Base-by-base conservation (phyloP, 2,797 vertebrate species). In the Ibycter americanus region DNA sequence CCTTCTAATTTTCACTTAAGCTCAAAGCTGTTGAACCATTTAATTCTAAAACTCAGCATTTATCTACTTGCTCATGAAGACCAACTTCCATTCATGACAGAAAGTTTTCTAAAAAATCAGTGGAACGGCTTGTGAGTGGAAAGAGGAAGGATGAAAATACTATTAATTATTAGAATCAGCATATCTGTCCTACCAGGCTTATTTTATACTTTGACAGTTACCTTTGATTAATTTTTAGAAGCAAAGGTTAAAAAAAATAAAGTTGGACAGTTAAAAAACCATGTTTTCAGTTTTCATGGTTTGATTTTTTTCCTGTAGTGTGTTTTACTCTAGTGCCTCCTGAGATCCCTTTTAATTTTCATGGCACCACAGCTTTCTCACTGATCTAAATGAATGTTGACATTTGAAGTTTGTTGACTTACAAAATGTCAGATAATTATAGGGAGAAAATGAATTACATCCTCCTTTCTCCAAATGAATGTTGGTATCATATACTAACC, bases 321-420 rank as follows among this genome's bases (percentile, higher is more conserved):
- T 83, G 29, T 91, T 94, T 96, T 77, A 78, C 63, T 83, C 52
- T 80, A 68, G 44, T 65, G 77, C 63, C 96, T 94, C 92, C 49
- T 90, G 96, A 96, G 92, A 96, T 87, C 21, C 40, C 52, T 91
- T 94, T 87, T 87, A 74, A 97, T 96, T 96, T 96, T 93, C 86
- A 78, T 94, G 81, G 71, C 71, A 90, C 80, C 11, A 5, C 78
- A 93, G 40, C 59, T 90, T 96, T 94, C 90, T 89, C 83, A 36
- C n/a, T 93, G 86, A 96, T 96, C 90, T 93, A 95, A 96, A 97
- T 96, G 81, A 56, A 92, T 96, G 93, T 95, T 95, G 97, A 94
- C 96, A 85, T 97, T 96, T 97, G 90, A 90, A 95, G 90, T 87
- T 94, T 89, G 81, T 96, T 96, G 88, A 96, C 95, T 96, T 97